phyloP scores from a whole-genome alignment of 2,797 vertebrate species.

The Apogon hyalosoma region DNA sequence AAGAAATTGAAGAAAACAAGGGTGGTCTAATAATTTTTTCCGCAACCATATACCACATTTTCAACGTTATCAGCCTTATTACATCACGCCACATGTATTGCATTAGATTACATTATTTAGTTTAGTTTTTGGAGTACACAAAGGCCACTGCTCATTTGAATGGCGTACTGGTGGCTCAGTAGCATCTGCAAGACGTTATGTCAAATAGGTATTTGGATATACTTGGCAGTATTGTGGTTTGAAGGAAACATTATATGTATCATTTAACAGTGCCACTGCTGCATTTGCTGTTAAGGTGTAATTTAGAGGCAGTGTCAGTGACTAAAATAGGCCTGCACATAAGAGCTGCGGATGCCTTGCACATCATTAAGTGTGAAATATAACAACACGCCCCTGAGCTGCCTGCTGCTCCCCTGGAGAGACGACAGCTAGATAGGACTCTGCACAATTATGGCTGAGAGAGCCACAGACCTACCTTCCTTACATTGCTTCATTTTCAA shows the following conservation, averaged over 20 bases:
- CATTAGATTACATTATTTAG: neutral
- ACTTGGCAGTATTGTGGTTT: slow-evolving; percentile 20
- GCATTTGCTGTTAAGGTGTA: slow-evolving; percentile 61
- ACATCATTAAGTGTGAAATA: slow-evolving; percentile 86
- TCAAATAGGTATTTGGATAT: slow-evolving; percentile 23
- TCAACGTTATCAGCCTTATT: no score
- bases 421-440: slow-evolving; percentile 66
- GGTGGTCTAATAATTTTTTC: no score
- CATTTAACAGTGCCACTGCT: slow-evolving; percentile 52
- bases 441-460: slow-evolving; percentile 71
- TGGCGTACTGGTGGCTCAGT: neutral
- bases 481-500: slow-evolving; percentile 56
- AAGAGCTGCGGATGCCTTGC: slow-evolving; percentile 75
- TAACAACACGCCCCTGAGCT: slow-evolving; percentile 80
- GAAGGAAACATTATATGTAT: slow-evolving; percentile 48
- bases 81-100: no score
- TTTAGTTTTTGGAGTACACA: neutral
- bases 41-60: no score
- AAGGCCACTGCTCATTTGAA: no score
- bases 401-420: slow-evolving; percentile 74
- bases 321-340: slow-evolving; percentile 77
- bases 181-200: slow-evolving; percentile 1
- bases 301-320: slow-evolving; percentile 70
- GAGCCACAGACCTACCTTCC: slow-evolving; percentile 59
- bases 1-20: no score